These are phyloP conservation scores for Benitochromis conjunctus DNA, from an alignment of 2,113 vertebrate species.

Conservation along the genomic window DNA sequence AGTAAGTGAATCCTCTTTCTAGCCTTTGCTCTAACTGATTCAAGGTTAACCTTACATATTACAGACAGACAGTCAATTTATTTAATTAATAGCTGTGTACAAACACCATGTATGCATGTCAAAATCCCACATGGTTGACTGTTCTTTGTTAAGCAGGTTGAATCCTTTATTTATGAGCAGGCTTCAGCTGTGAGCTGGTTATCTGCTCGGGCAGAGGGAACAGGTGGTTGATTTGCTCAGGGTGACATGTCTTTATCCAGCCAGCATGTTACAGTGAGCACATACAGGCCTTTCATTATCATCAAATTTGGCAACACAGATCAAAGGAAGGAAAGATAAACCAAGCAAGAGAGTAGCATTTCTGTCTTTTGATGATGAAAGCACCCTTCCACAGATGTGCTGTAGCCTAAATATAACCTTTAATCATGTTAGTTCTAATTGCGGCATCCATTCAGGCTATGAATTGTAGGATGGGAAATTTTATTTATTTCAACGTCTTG, in stretches of 20 bases:
- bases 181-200: not conserved
- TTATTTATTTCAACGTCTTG: not conserved
- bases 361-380: conserved; percentile 48
- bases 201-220: conserved; percentile 2
- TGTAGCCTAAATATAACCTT: conserved; percentile 35
- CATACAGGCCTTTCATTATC: conserved; percentile 40
- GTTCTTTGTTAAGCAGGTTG: not conserved
- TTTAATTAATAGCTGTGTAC: not conserved
- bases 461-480: conserved; percentile 2
- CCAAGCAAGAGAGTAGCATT: conserved; percentile 9
- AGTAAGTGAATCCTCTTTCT: not conserved
- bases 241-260: conserved; percentile 37
- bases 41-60: not conserved
- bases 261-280: conserved; percentile 12
- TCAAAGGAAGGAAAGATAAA: conserved; percentile 50
- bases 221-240: conserved; percentile 47
- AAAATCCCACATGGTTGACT: not conserved
- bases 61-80: not conserved
- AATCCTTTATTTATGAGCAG: not conserved
- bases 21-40: not conserved
- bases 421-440: conserved; percentile 45
- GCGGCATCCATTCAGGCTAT: conserved; percentile 15
- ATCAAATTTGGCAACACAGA: conserved; percentile 44
- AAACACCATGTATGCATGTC: not conserved
- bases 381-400: conserved; percentile 13